A percentile compares a stretch with the other conserved stretches of the same genome.
These are phyloP conservation scores for Boulengeromyrus knoepffleri DNA, from an alignment of 2,113 vertebrate genomes.

Conservation along the genomic window DNA sequence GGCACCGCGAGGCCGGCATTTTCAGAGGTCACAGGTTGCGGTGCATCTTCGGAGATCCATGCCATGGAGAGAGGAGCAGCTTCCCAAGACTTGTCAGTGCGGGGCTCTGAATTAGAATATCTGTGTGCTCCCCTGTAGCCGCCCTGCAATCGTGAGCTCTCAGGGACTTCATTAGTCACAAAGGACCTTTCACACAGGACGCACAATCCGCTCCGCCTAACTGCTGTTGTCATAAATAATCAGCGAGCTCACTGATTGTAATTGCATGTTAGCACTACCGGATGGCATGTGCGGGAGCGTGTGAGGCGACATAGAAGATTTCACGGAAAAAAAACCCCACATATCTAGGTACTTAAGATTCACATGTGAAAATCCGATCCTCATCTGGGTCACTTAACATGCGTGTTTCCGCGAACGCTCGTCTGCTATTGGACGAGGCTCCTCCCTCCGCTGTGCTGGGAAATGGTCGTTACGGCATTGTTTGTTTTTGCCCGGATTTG, in stretches of 20 bases:
- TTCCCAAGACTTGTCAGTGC: neutral
- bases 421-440: neutral
- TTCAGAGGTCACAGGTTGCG: neutral
- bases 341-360: neutral
- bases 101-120: conserved; percentile 18
- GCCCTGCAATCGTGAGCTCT: conserved; percentile 18
- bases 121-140: neutral
- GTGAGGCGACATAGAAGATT: conserved; percentile 24
- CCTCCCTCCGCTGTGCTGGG: neutral
- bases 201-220: conserved; percentile 31
- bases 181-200: conserved; percentile 21
- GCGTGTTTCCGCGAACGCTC: neutral
- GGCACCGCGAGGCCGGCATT: neutral
- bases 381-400: neutral
- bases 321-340: neutral
- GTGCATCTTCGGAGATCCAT: neutral
- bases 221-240: conserved; percentile 42
- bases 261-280: conserved; percentile 38
- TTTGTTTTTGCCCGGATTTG: neutral
- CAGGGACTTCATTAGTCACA: conserved; percentile 28
- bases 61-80: neutral
- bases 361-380: neutral
- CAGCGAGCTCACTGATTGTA: conserved; percentile 42
- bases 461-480: neutral
- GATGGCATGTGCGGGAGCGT: conserved; percentile 20